phyloP scores from a whole-genome alignment of 2,888 invertebrate genomes.

The Eupithecia vulgata region DNA sequence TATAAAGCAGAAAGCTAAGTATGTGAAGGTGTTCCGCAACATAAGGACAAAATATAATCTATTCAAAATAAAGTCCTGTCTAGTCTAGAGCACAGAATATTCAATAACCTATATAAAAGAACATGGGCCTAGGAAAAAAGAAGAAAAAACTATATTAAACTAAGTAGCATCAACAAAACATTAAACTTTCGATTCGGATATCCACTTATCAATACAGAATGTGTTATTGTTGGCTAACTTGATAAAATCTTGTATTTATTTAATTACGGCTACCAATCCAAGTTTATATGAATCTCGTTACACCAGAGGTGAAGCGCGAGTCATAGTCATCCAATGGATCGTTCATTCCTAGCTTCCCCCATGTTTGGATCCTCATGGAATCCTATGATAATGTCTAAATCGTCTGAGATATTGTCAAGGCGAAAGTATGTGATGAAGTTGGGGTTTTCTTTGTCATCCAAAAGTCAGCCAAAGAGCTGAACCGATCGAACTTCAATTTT shows the following conservation, averaged over 20 bases:
- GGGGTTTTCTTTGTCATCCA: neutral
- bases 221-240: neutral
- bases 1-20: no score
- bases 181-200: neutral
- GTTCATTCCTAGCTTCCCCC: neutral
- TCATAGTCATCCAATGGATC: neutral
- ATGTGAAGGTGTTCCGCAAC: no score
- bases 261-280: neutral
- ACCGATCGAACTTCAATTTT: neutral
- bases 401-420: neutral
- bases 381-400: neutral
- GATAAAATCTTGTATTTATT: neutral
- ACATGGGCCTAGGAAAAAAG: no score
- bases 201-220: neutral
- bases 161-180: neutral
- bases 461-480: neutral
- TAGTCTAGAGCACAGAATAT: no score
- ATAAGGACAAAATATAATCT: no score
- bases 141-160: neutral
- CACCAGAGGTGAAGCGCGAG: neutral
- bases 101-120: no score
- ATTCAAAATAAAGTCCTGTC: no score
- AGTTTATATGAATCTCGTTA: neutral
- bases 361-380: neutral
- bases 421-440: neutral